Conservation (phyloP, 2,113 vertebrate genomes). For the Pachycephala philippinensis region DNA sequence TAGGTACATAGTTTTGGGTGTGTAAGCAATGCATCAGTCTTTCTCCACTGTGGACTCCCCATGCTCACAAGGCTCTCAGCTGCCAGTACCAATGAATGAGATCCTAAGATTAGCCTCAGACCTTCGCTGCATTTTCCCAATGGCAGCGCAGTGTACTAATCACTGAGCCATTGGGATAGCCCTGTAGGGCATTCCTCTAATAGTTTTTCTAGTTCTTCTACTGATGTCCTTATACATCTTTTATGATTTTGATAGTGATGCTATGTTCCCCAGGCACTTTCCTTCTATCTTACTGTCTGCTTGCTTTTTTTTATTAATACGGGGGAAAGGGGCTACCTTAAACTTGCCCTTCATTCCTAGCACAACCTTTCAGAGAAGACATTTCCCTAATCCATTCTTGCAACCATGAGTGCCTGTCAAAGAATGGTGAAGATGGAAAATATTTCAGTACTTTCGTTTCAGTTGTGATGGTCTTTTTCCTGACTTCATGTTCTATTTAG, state of each 20-base stretch:
- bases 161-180: neutral
- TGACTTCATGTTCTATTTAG: neutral
- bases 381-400: neutral
- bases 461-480: neutral
- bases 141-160: constrained; percentile 3
- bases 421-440: neutral
- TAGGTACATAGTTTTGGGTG: neutral
- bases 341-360: neutral
- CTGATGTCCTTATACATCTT: constrained; percentile 66
- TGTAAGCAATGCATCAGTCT: neutral
- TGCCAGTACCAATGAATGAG: constrained; percentile 3
- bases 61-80: neutral
- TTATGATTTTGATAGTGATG: constrained; percentile 52
- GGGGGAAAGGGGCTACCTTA: neutral
- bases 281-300: constrained; percentile 17
- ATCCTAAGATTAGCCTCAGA: neutral
- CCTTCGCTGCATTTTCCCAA: neutral
- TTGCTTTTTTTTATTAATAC: neutral
- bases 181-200: constrained; percentile 48
- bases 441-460: neutral
- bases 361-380: neutral
- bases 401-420: neutral
- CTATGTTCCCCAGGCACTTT: constrained; percentile 51
- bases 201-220: constrained; percentile 50
- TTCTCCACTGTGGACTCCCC: neutral